Conservation (phyloP, 2,888 invertebrate species). For the Thyatira batis region DNA sequence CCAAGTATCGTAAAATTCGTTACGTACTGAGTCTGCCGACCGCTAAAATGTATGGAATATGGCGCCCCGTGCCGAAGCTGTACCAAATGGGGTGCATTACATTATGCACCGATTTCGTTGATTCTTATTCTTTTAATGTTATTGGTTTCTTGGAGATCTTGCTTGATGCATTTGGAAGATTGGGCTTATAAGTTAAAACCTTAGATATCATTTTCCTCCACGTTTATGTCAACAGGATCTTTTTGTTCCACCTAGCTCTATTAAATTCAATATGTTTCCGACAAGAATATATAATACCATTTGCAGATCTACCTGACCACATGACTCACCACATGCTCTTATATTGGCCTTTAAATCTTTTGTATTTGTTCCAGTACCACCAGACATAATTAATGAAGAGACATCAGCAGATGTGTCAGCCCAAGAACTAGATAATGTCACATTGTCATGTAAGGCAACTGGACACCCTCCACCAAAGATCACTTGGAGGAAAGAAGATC, state of each 20-base stretch:
- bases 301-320: no score
- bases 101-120: background rate
- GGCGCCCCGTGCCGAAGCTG: constrained; percentile 9
- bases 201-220: no score
- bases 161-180: no score
- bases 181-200: no score
- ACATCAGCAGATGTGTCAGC: constrained; percentile 90
- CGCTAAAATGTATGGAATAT: constrained; percentile 9
- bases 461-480: constrained; percentile 91
- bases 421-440: constrained; percentile 91
- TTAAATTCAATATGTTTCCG: no score
- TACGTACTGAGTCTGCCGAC: constrained; percentile 28
- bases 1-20: constrained; percentile 36
- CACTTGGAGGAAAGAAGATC: constrained; percentile 91
- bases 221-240: no score
- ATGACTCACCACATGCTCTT: no score
- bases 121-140: background rate
- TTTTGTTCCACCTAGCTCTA: no score
- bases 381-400: constrained; percentile 89
- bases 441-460: constrained; percentile 89
- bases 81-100: constrained; percentile 1
- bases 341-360: background rate
- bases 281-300: no score
- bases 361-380: constrained; percentile 83
- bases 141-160: background rate